Evolutionary conservation across 2,797 vertebrate species (phyloP).

Genomic region (Pseudomugil tenellus): DNA sequence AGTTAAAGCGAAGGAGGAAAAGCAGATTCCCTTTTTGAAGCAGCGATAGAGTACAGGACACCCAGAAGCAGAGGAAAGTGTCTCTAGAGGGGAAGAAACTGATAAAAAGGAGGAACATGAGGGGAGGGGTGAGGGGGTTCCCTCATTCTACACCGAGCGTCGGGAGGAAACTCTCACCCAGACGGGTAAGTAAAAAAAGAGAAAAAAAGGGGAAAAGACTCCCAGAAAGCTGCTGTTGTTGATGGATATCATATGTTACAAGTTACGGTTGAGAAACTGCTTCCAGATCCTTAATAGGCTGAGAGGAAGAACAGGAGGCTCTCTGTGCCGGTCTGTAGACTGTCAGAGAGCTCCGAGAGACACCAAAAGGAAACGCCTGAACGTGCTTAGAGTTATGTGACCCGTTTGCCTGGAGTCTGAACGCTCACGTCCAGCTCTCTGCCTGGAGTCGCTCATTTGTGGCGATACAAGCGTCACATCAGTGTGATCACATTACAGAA

Average conservation of each 20-base stretch:
- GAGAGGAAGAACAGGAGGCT: slow-evolving; percentile 21
- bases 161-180: slow-evolving; percentile 84
- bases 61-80: slow-evolving; percentile 35
- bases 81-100: slow-evolving; percentile 32
- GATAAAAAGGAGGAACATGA: slow-evolving; percentile 34
- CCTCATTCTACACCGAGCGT: slow-evolving; percentile 72
- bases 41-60: slow-evolving; percentile 43
- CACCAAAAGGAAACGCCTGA: slow-evolving; percentile 18
- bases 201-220: slow-evolving; percentile 27
- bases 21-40: slow-evolving; percentile 49
- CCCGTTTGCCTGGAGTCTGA: not conserved
- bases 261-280: slow-evolving; percentile 81
- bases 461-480: slow-evolving; percentile 30
- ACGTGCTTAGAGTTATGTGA: slow-evolving; percentile 14
- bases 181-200: slow-evolving; percentile 88
- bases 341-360: slow-evolving; percentile 9
- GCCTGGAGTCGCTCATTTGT: slow-evolving; percentile 19
- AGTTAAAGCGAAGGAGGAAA: slow-evolving; percentile 63
- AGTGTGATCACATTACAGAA: slow-evolving; percentile 33
- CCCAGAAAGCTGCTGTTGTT: slow-evolving; percentile 64
- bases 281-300: slow-evolving; percentile 76
- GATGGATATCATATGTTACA: slow-evolving; percentile 83
- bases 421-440: not conserved
- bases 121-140: slow-evolving; percentile 42
- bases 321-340: not conserved